Evolutionary conservation across 2,888 invertebrate genomes (phyloP).

Genomic region (Campoplex capitator): DNA sequence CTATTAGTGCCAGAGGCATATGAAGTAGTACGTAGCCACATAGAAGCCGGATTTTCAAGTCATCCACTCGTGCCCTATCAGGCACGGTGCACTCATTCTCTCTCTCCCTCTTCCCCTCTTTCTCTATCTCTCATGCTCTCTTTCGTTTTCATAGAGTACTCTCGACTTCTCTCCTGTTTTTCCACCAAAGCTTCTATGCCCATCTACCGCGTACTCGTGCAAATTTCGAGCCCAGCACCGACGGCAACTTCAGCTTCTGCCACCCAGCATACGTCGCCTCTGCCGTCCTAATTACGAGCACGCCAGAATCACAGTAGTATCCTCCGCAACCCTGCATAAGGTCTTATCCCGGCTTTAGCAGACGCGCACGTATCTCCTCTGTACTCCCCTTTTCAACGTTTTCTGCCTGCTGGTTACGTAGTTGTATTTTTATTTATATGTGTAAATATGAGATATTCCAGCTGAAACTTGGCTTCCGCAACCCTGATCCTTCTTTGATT

Average conservation of each 20-base stretch:
- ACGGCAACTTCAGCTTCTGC: conserved; percentile 50
- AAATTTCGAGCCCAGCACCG: conserved; percentile 56
- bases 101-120: neutral
- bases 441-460: neutral
- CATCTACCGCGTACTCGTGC: conserved; percentile 57
- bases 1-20: conserved; percentile 64
- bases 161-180: conserved; percentile 48
- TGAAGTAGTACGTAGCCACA: conserved; percentile 55
- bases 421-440: conserved; percentile 4
- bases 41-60: conserved; percentile 63
- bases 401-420: conserved; percentile 6
- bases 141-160: conserved; percentile 4
- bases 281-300: conserved; percentile 66
- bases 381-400: conserved; percentile 17
- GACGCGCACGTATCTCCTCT: conserved; percentile 54
- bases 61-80: conserved; percentile 65
- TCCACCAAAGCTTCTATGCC: conserved; percentile 55
- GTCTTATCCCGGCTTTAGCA: conserved; percentile 67
- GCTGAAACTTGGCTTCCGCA: neutral
- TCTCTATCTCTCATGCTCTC: conserved; percentile 15
- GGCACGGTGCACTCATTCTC: conserved; percentile 55
- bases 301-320: conserved; percentile 48
- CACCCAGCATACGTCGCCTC: conserved; percentile 41
- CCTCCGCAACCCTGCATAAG: conserved; percentile 53
- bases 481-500: neutral